Percentiles rank a stretch among this genome's conserved stretches.
Evolutionary conservation across 2,888 invertebrate species (phyloP).

Genomic region (Melolontha melolontha): DNA sequence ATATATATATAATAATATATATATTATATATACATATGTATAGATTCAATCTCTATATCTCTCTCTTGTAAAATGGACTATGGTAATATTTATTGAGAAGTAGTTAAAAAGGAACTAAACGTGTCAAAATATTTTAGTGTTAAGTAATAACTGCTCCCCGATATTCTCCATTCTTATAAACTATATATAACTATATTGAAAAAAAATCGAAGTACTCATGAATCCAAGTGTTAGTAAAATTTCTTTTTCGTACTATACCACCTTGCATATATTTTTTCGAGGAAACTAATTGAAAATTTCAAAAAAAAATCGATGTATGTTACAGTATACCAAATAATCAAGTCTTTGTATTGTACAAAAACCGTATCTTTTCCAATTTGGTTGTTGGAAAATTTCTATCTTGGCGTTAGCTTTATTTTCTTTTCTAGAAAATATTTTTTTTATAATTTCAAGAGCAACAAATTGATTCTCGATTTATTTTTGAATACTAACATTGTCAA

Average conservation of each 20-base stretch:
- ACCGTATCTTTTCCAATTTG: slow-evolving; percentile 49
- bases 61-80: slow-evolving; percentile 14
- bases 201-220: slow-evolving; percentile 23
- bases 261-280: slow-evolving; percentile 19
- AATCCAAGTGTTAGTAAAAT: slow-evolving; percentile 50
- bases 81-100: slow-evolving; percentile 39
- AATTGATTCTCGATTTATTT: too few species aligned
- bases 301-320: slow-evolving; percentile 49
- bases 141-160: slow-evolving; percentile 44
- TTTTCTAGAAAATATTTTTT: too few species aligned
- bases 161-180: slow-evolving; percentile 1
- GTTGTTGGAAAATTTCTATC: slow-evolving; percentile 18
- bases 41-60: neutral
- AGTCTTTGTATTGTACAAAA: slow-evolving; percentile 56
- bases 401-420: neutral
- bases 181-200: slow-evolving; percentile 1
- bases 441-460: too few species aligned
- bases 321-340: slow-evolving; percentile 57
- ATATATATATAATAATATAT: slow-evolving; percentile 32
- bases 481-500: too few species aligned
- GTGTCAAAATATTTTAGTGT: slow-evolving; percentile 49
- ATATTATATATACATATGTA: slow-evolving; percentile 7
- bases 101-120: slow-evolving; percentile 44
- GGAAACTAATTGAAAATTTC: slow-evolving; percentile 8
- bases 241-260: slow-evolving; percentile 12